Conservation (phyloP, 2,888 invertebrate genomes). For the Platycnemis pennipes region DNA sequence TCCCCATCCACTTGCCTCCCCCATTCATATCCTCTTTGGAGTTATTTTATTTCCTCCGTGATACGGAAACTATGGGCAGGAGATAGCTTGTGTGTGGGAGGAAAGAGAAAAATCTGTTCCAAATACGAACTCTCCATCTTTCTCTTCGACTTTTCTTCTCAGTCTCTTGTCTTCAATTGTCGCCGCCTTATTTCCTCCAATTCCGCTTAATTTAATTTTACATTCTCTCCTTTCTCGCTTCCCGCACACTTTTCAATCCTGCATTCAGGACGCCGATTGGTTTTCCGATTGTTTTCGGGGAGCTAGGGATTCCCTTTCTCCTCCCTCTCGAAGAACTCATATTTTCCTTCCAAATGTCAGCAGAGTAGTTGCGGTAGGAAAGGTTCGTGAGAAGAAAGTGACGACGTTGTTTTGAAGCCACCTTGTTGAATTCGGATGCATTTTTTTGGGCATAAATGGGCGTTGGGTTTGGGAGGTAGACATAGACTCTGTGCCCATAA, state of each 20-base stretch:
- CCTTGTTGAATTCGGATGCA: no score
- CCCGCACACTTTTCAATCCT: neutral
- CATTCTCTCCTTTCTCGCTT: neutral
- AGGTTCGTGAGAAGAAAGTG: neutral
- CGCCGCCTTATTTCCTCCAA: no score
- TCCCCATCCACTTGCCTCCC: neutral
- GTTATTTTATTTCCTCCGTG: neutral
- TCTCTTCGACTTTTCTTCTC: no score
- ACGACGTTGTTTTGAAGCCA: no score
- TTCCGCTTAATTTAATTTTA: no score
- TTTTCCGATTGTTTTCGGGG: neutral
- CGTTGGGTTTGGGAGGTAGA: no score
- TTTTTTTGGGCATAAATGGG: no score
- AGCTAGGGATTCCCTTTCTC: neutral
- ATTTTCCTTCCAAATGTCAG: neutral
- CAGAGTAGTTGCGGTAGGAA: neutral
- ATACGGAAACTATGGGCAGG: neutral
- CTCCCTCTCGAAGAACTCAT: neutral
- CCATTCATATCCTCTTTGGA: neutral
- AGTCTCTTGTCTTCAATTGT: no score
- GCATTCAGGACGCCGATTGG: neutral
- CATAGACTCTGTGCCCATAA: no score
- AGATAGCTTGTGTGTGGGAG: neutral
- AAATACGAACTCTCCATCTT: no score
- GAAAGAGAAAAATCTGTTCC: no score